Percentiles rank a stretch among this genome's conserved stretches.
These are phyloP conservation scores for Clitarchus hookeri DNA, from an alignment of 2,888 invertebrate species.

Conservation along the genomic window DNA sequence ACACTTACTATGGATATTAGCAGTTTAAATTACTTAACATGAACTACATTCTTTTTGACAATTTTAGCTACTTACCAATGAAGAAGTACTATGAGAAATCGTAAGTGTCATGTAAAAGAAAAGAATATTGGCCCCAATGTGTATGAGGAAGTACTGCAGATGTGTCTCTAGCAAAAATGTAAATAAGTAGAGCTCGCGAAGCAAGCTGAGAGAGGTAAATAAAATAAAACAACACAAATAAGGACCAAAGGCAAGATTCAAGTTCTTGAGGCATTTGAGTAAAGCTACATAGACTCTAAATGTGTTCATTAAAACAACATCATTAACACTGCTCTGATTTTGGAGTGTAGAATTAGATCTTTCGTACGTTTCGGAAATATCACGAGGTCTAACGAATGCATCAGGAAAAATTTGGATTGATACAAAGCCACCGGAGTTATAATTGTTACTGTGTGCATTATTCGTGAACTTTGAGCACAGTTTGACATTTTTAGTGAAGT, in stretches of 20 bases:
- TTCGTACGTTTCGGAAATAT: background rate
- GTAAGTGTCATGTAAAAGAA: background rate
- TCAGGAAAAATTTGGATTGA: background rate
- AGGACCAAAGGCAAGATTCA: background rate
- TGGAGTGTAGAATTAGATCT: background rate
- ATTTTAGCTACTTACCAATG: background rate
- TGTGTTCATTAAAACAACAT: background rate
- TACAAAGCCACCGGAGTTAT: background rate
- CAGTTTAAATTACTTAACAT: too few relatives aligned
- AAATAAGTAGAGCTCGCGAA: background rate
- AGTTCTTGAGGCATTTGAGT: background rate
- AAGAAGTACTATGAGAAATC: background rate
- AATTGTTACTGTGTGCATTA: background rate
- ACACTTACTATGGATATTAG: too few relatives aligned
- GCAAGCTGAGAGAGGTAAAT: background rate
- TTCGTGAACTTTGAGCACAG: background rate
- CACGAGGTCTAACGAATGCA: background rate
- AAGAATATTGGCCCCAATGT: background rate
- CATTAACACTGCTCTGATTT: background rate
- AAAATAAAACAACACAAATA: background rate
- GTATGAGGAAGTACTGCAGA: background rate
- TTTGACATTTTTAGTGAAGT: background rate
- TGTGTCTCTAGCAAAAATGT: background rate
- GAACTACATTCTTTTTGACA: too few relatives aligned
- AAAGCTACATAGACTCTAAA: background rate